phyloP scores from a whole-genome alignment of 2,797 vertebrate genomes.

The Staurois parvus region DNA sequence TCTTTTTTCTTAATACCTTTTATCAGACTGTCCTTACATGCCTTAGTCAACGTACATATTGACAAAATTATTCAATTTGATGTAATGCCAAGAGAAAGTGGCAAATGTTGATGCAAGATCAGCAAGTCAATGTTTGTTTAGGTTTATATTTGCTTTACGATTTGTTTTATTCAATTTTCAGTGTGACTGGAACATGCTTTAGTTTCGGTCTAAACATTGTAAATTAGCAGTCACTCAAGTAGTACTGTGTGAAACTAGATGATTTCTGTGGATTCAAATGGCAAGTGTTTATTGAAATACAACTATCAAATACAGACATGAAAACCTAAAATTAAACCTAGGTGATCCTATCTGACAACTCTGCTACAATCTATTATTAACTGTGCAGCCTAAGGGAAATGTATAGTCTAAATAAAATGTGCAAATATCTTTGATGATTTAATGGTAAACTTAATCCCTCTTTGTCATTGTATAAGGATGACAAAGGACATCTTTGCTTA shows the following conservation, averaged over 20 bases:
- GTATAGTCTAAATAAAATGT: no score
- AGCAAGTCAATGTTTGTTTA: conserved; percentile 35
- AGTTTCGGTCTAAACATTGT: conserved; percentile 40
- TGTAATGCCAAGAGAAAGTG: conserved; percentile 30
- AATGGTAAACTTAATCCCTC: no score
- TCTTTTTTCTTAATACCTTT: conserved; percentile 12
- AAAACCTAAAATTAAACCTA: background rate
- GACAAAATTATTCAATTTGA: conserved; percentile 17
- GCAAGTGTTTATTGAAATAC: background rate
- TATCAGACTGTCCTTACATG: conserved; percentile 55
- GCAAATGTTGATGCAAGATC: conserved; percentile 44
- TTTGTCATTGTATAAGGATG: no score
- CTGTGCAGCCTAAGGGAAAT: no score
- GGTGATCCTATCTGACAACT: background rate
- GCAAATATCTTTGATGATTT: no score
- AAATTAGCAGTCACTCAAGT: conserved; percentile 4
- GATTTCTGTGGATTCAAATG: background rate
- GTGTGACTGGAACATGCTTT: conserved; percentile 12
- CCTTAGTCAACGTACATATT: conserved; percentile 6
- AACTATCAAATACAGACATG: background rate
- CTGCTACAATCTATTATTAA: background rate
- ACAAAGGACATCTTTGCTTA: no score
- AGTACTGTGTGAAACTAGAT: background rate
- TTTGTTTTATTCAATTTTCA: conserved; percentile 21
- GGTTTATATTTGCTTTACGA: conserved; percentile 43